Evolutionary conservation across 2,888 invertebrate species (phyloP), one percentile per base, ranked within the genome.

Genomic region (Corythucha ciliata): DNA sequence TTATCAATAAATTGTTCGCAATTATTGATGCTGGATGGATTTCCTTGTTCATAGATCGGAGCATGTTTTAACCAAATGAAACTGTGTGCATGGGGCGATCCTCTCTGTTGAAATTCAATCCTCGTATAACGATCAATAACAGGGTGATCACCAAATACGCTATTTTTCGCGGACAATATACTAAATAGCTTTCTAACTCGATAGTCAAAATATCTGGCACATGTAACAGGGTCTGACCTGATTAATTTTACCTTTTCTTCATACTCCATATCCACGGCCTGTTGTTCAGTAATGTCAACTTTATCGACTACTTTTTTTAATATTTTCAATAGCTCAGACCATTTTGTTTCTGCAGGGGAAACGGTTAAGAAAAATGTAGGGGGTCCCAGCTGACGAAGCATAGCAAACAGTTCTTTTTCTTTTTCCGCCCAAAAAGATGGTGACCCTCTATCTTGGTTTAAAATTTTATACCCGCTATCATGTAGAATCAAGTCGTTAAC

Each of bases 71-170:
- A 12, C 62, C 64, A 63, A 16, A 63, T 44, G 41, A 63, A 58
- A 16, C 57, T 58, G 48, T 64, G 63, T 3, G 54, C 58, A 60
- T 61, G 62, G 12, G 60, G 37, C 16, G 36, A 61, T 32, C 63
- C 63, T 39, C 63, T 56, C 27, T 63, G 51, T 50, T 63, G 64
- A 27, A 62, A 63, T 56, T 63, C 63, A 18, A 63, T 60, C 47
- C 61, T 25, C 42, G 59, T 25, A 45, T 60, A 60, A 8, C 21
- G 45, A 56, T 63, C 58, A 51, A 37, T 46, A 2, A 22, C 37
- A 25, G 22, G 14, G 14, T 36, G 29, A 10, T 48, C 25, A 20
- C 14, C 22, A 22, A 48, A 48, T 27, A 44, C 21, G 16, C 26
- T 18, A 7, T 25, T 14, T 21, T 44, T 3, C 3, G 20, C 16